Evolutionary conservation across 2,888 invertebrate species (phyloP).

Genomic region (Zelleria hepariella): DNA sequence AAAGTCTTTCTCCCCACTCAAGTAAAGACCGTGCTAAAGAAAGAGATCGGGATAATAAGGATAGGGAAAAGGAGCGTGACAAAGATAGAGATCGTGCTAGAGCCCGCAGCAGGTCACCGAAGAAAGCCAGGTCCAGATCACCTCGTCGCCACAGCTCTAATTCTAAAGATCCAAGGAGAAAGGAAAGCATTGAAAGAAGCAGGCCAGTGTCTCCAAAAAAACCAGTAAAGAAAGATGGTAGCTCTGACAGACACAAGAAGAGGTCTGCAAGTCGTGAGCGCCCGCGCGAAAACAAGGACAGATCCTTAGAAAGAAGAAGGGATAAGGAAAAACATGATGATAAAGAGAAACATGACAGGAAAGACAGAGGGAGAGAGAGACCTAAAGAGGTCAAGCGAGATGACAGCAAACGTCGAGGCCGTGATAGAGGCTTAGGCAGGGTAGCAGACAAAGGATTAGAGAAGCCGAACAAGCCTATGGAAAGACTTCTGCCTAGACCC

Average conservation of each 20-base stretch:
- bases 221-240: slow-evolving; percentile 49
- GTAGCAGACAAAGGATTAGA: slow-evolving; percentile 70
- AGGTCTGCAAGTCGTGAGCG: slow-evolving; percentile 58
- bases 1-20: slow-evolving; percentile 50
- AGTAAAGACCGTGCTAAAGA: slow-evolving; percentile 66
- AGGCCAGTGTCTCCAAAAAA: slow-evolving; percentile 66
- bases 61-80: slow-evolving; percentile 61
- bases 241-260: slow-evolving; percentile 55
- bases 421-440: slow-evolving; percentile 60
- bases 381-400: slow-evolving; percentile 68
- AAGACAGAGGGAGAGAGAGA: slow-evolving; percentile 78
- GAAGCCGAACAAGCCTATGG: slow-evolving; percentile 74
- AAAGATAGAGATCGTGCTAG: slow-evolving; percentile 66
- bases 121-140: slow-evolving; percentile 59
- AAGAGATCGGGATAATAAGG: slow-evolving; percentile 53
- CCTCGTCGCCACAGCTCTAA: slow-evolving; percentile 45
- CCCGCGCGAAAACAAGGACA: slow-evolving; percentile 68
- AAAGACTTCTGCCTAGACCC: slow-evolving; percentile 74
- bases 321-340: slow-evolving; percentile 70
- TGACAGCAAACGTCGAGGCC: slow-evolving; percentile 65
- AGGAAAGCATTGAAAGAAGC: slow-evolving; percentile 63
- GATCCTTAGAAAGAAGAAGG: slow-evolving; percentile 61
- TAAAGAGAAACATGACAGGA: slow-evolving; percentile 75
- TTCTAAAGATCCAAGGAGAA: slow-evolving; percentile 58
- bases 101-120: slow-evolving; percentile 61